These are phyloP conservation scores for Prorops nasuta DNA, from an alignment of 1,140 invertebrate species.

Conservation along the genomic window DNA sequence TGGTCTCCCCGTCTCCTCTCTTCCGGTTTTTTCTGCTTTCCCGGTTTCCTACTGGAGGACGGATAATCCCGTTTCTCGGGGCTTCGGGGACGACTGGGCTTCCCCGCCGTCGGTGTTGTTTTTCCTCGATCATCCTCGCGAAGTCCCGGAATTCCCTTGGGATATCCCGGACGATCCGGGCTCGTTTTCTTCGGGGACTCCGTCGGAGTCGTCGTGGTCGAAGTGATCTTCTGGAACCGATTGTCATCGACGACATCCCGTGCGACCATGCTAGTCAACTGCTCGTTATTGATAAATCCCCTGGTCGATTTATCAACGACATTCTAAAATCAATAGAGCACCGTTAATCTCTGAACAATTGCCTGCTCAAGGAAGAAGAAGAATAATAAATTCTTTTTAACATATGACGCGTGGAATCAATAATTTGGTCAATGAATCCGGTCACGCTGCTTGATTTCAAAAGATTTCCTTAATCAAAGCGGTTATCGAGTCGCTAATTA, in stretches of 20 bases:
- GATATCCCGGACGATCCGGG: slow-evolving; percentile 35
- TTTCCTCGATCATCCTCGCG: slow-evolving; percentile 40
- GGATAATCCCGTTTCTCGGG: slow-evolving; percentile 3
- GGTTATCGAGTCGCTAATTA: slow-evolving; percentile 17
- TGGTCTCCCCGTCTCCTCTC: slow-evolving; percentile 38
- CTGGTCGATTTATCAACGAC: slow-evolving; percentile 46
- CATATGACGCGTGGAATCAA: too few relatives aligned
- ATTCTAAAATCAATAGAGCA: slow-evolving; percentile 32
- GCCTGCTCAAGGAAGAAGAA: neutral
- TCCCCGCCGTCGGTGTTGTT: slow-evolving; percentile 25
- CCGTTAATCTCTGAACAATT: slow-evolving; percentile 3
- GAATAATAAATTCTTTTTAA: slow-evolving; percentile 1
- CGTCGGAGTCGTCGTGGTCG: slow-evolving; percentile 15
- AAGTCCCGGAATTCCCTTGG: slow-evolving; percentile 41
- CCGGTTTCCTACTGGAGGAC: slow-evolving; percentile 12
- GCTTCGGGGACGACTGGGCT: slow-evolving; percentile 20
- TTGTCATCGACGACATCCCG: slow-evolving; percentile 44
- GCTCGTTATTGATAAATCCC: slow-evolving; percentile 41
- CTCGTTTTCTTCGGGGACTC: slow-evolving; percentile 25
- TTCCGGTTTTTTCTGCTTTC: slow-evolving; percentile 20
- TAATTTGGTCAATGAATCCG: slow-evolving; percentile 12
- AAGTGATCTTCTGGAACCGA: slow-evolving; percentile 25
- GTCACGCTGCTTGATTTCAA: too few relatives aligned
- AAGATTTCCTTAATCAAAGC: neutral
- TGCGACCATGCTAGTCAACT: slow-evolving; percentile 50